These are phyloP conservation scores for Gallinago undulata DNA, from an alignment of 2,113 vertebrate genomes.

Conservation along the genomic window DNA sequence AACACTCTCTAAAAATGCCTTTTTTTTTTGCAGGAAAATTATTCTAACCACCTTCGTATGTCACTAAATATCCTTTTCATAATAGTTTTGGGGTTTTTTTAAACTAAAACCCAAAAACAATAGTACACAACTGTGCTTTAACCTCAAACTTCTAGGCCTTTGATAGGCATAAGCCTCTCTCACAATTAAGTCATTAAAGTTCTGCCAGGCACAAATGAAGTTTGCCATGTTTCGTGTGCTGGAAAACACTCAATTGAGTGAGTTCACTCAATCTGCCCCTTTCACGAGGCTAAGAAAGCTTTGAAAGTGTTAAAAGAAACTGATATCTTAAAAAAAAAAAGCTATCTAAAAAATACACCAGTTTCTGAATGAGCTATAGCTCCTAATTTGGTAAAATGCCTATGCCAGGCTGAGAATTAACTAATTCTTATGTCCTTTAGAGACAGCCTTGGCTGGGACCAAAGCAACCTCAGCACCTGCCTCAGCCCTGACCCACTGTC, in stretches of 20 bases:
- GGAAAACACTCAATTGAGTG: background rate
- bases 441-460: background rate
- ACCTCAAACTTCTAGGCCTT: background rate
- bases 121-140: background rate
- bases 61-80: background rate
- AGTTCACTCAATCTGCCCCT: background rate
- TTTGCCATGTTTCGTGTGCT: background rate
- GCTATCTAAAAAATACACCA: background rate
- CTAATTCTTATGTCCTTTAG: background rate
- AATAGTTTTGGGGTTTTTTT: background rate
- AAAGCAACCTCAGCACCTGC: background rate
- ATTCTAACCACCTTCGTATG: background rate
- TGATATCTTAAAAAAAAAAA: background rate
- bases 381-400: background rate
- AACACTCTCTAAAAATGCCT: background rate
- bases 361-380: background rate
- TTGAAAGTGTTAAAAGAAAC: background rate
- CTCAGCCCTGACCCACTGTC: background rate
- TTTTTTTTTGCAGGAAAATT: background rate
- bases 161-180: too few relatives aligned
- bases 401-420: background rate
- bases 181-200: background rate
- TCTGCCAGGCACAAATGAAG: background rate
- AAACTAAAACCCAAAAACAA: background rate
- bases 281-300: background rate